Percentiles rank a stretch among this genome's conserved stretches.
phyloP scores from a whole-genome alignment of 2,113 vertebrate genomes.

The Brachionichthys hirsutus region DNA sequence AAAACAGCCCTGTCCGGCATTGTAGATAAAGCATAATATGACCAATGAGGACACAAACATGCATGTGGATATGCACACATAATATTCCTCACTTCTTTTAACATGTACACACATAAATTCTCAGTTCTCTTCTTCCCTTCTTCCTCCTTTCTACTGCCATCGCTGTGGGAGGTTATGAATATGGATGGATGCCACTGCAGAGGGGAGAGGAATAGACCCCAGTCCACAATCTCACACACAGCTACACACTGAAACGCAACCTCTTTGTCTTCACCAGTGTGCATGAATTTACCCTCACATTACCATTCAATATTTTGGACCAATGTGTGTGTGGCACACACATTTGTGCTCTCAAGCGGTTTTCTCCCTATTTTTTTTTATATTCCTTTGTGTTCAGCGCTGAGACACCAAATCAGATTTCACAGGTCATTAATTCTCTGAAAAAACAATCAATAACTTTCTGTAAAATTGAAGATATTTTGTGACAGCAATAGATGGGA shows the following conservation, averaged over 20 bases:
- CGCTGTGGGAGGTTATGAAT: constrained; percentile 64
- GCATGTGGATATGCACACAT: constrained; percentile 5
- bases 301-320: constrained; percentile 28
- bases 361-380: not conserved
- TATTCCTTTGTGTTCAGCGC: constrained; percentile 9
- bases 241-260: constrained; percentile 1
- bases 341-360: constrained; percentile 28
- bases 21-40: not conserved
- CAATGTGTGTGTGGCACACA: constrained; percentile 21
- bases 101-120: constrained; percentile 20
- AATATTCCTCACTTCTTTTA: constrained; percentile 22
- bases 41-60: constrained; percentile 12
- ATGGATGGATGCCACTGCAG: constrained; percentile 55
- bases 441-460: constrained; percentile 43
- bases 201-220: constrained; percentile 47
- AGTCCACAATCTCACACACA: constrained; percentile 19
- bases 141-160: constrained; percentile 22
- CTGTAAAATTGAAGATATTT: constrained; percentile 41
- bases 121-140: constrained; percentile 21
- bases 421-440: constrained; percentile 41
- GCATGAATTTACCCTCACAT: constrained; percentile 18
- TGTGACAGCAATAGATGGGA: constrained; percentile 38
- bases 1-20: constrained; percentile 1
- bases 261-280: constrained; percentile 25
- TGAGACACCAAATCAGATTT: constrained; percentile 45